Base-by-base conservation (phyloP, 2,888 invertebrate genomes). In the Ormia ochracea region DNA sequence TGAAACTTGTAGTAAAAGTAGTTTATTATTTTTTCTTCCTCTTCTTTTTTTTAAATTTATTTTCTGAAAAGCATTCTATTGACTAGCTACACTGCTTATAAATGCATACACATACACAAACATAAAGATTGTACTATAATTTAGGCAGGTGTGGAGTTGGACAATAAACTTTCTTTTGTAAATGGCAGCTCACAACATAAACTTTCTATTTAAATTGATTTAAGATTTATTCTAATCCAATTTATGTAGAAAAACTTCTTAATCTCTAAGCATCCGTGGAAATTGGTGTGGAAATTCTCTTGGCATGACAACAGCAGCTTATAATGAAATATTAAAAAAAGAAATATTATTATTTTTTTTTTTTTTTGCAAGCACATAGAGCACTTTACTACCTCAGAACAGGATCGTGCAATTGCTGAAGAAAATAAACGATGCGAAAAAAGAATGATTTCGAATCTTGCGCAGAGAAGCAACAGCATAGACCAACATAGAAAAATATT, bases 1-100 rank as follows among this genome's bases (percentile, higher is more conserved):
- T 80, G 80, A 80, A 80, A 80, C 80, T 73, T 80, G 80, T 76
- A 76, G 80, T 80, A 80, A 80, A 80, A 80, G 80, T 80, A 76
- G 80, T 80, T 80, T 80, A 36, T 59, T 59, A 69, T 31, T 36
- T 65, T 54, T 63, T 43, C 58, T 54, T 63, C 61, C 45, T 69
- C 68, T 52, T 65, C 26, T 65, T 10, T 31, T 31, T 59, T 12
- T 6, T 5, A 1, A 28, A 45, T 31, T 45, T 31, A 5, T 56
- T 50, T 72, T 61, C 23, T 50, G 52, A 36, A 54, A 68, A 59
- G 21, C 70, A 52, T 74, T 66, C 74, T 74, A 58, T 54, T 61
- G 61, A 54, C 52, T 61, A 14, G 45, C 48, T 65, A 12, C 36
- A 38, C 33, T 65, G 21, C 45, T 45, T 48, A 56, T 38, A 10